phyloP scores from a whole-genome alignment of 1,140 invertebrate genomes.

The Sinella curviseta region DNA sequence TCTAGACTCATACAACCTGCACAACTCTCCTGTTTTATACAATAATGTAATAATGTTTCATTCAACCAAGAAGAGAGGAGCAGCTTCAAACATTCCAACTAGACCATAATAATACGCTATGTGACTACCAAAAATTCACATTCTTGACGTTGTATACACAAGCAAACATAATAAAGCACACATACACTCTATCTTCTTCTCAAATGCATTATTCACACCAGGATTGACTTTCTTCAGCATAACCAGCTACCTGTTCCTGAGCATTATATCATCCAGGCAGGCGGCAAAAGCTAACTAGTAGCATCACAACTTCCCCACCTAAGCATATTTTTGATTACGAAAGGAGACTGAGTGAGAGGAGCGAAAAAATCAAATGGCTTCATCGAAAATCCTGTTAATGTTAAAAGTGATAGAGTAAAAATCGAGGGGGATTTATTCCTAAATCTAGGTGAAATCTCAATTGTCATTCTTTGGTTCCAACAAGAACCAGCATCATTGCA shows the following conservation, averaged over 20 bases:
- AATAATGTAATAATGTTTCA: slow-evolving; percentile 8
- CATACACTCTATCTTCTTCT: background rate
- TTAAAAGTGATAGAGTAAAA: background rate
- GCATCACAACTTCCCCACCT: no score
- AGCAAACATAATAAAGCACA: background rate
- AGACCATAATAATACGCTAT: background rate
- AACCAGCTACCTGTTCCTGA: no score
- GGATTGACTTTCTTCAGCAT: background rate
- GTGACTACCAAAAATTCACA: background rate
- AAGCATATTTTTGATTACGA: no score
- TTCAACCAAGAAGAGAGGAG: background rate
- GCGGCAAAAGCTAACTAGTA: no score
- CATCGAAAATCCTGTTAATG: background rate
- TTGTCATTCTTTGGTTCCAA: no score
- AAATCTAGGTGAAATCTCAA: no score
- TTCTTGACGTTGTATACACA: no score
- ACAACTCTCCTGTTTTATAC: background rate
- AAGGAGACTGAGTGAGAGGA: background rate
- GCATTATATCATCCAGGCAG: no score
- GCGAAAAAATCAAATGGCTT: background rate
- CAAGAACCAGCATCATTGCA: no score
- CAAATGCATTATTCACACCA: background rate
- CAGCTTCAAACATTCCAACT: background rate
- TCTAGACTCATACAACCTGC: background rate
- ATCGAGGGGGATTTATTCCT: background rate